Conservation (phyloP, 2,113 vertebrate genomes). For the Ochotona curzoniae region DNA sequence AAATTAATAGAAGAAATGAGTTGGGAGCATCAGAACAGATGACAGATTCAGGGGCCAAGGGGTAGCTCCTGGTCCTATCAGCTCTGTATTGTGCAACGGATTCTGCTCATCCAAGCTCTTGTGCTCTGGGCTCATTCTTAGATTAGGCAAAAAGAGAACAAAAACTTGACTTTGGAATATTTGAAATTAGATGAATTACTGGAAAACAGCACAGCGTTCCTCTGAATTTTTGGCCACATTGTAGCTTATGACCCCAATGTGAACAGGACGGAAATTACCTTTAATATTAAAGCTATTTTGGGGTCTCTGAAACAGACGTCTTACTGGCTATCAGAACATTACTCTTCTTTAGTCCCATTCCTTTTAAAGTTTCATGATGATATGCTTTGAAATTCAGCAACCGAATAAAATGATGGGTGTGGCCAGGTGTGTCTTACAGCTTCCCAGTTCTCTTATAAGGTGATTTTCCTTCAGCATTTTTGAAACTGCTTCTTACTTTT, state of each 20-base stretch:
- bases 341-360: not conserved
- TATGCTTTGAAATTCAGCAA: not conserved
- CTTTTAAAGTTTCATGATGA: not conserved
- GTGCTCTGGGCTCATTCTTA: not conserved
- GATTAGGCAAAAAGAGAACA: constrained; percentile 1
- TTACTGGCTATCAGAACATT: not conserved
- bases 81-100: not conserved
- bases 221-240: constrained; percentile 47
- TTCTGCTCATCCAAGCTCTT: not conserved
- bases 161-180: constrained; percentile 15
- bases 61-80: not conserved
- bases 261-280: constrained; percentile 12
- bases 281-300: constrained; percentile 16
- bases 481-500: constrained; percentile 42
- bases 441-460: constrained; percentile 19
- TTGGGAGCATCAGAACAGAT: not conserved
- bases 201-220: not conserved
- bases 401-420: constrained; percentile 36
- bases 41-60: not conserved
- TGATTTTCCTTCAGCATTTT: constrained; percentile 34
- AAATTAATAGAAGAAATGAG: constrained; percentile 41
- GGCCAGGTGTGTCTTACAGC: not conserved
- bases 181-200: constrained; percentile 42
- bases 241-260: constrained; percentile 2
- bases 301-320: not conserved